Evolutionary conservation across 64 coral and sea anemone genomes (phyloP), one percentile per base, ranked within the genome.

Genomic region (Montipora sp.): DNA sequence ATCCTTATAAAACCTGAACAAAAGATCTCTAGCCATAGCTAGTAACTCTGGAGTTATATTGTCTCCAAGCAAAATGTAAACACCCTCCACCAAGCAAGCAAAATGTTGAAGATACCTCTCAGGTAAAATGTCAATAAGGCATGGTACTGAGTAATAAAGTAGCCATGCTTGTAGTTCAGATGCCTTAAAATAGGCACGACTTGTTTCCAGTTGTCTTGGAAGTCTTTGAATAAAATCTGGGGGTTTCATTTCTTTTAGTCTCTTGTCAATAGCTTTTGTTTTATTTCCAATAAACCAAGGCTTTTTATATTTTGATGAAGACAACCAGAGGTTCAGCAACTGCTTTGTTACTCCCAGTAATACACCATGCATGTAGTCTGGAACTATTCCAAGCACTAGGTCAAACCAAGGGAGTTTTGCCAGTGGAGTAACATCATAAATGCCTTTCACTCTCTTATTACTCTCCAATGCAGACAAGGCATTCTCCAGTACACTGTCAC

Each of bases 81-180:
- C 27, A 11, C 78, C 79, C 15, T 91, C 89, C 8, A 55, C 60
- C 4, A 91, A 43, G 3, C 45, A 75, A 59, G 77, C 89, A 91
- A 91, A 90, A 83, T 91, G 89, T 66, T 75, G 18, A 45, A 81
- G 27, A 21, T 91, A 83, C 57, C 19, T 73, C 15, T 70, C 47
- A 74, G 89, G 79, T 19, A 91, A 74, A n/a, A 72, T 72, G 12
- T 53, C 79, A 83, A 73, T 75, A 1, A 91, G 50, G 69, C 89
- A 91, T 18, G 89, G 89, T 0, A 91, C 9, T 59, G 89, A 71
- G 51, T 91, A 91, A 46, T 83, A 91, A 75, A 91, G 65, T 27
- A 91, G 8, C 89, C 89, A 91, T 16, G 79, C 79, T 75, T 91
- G 89, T 45, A 82, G 69, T 75, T 91, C 89, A 51, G 89, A 81